Base-by-base conservation (phyloP, 2,797 vertebrate species). In the Syngnathus acus region DNA sequence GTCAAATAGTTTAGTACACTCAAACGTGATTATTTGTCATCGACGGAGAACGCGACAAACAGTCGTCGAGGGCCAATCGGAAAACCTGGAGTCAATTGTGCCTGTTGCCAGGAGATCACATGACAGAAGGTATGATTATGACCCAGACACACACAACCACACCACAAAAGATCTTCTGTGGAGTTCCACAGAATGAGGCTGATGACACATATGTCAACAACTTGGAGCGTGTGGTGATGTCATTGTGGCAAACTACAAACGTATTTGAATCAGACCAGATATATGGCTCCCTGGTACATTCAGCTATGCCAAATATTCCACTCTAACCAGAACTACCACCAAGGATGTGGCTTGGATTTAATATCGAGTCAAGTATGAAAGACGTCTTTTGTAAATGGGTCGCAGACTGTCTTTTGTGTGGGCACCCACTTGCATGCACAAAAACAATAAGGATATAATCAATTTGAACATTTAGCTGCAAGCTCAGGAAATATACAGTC, bases 161-260 rank as follows among this genome's bases (percentile, higher is more conserved):
- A 74, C 72, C 64, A 91, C 90, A 92, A 90, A 89, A 86, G 82
- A 82, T 88, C 77, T 88, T 88, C 85, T 92, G 91, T 92, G 90
- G 81, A 38, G 70, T 72, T 68, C 78, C 74, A 21, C 19, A 79
- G 78, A 87, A 86, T 64, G 64, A 76, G 75, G 72, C 69, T 70
- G 70, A 86, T 91, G 86, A 90, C 86, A 81, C 78, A 83, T 67
- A 73, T 70, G 69, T 72, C 69, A 66, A 90, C 89, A 78, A 68
- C 76, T 79, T 73, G 80, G 80, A 75, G 66, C 83, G 80, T 85
- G 85, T 88, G 86, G 87, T 88, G 88, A 89, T 89, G 87, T 91
- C 89, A 90, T 73, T 63, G 62, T 67, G 68, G 72, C 72, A 73
- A 71, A 76, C 83, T 87, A 88, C 88, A 91, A 86, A 77, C 69